Conservation (phyloP, 2,113 vertebrate genomes). For the Ictalurus furcatus region DNA sequence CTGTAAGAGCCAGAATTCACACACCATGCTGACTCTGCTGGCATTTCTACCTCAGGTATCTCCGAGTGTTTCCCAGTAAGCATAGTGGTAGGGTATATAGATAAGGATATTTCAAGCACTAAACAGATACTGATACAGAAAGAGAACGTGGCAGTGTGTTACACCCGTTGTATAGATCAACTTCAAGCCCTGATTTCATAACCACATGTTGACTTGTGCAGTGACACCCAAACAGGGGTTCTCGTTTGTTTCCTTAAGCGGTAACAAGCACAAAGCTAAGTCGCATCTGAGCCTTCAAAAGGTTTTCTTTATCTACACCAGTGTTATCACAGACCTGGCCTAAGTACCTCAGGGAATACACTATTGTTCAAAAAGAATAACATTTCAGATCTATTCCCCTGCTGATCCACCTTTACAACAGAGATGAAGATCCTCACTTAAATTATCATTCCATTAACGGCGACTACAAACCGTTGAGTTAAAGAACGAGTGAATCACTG, state of each 20-base stretch:
- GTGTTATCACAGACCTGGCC: conserved; percentile 20
- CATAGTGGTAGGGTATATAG: not conserved
- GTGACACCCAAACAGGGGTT: not conserved
- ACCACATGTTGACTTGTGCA: not conserved
- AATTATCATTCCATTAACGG: conserved; percentile 46
- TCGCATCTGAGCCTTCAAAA: conserved; percentile 8
- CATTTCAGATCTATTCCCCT: conserved; percentile 29
- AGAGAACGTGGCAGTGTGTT: not conserved
- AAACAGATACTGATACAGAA: not conserved
- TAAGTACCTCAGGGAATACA: not conserved
- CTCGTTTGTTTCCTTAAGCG: not conserved
- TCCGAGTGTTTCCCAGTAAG: not conserved
- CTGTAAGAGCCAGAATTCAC: not conserved
- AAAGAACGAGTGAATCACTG: conserved; percentile 60
- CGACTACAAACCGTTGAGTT: conserved; percentile 28
- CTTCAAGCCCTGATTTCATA: not conserved
- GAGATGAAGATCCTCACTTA: conserved; percentile 33
- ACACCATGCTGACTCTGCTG: not conserved
- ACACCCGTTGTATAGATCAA: not conserved
- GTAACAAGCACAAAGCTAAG: conserved; percentile 14
- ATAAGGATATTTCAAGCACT: not conserved
- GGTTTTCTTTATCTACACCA: conserved; percentile 13
- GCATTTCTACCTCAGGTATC: not conserved
- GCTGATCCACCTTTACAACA: conserved; percentile 20
- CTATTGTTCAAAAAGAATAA: conserved; percentile 13